Conservation (phyloP, 2,888 invertebrate species). For the Eristalis tenax region DNA sequence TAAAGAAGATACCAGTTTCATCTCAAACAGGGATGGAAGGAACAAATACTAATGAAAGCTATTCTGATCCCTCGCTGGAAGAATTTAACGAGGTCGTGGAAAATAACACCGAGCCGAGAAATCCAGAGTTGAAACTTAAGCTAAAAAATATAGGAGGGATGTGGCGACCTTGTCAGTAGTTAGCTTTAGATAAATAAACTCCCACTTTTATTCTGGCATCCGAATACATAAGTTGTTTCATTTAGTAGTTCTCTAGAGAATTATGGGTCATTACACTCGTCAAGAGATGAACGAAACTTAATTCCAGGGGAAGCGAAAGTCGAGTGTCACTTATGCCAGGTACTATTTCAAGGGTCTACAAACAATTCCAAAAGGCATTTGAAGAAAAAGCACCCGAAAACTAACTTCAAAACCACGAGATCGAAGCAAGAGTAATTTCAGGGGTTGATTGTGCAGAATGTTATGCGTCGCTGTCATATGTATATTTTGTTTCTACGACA, state of each 20-base stretch:
- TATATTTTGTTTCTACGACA: too few species aligned
- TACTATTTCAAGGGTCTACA: too few species aligned
- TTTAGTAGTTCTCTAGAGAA: neutral
- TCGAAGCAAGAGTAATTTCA: too few species aligned
- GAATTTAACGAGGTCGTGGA: neutral
- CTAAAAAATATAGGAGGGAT: neutral
- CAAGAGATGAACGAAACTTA: too few species aligned
- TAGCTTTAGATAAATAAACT: neutral
- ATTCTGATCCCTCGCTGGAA: neutral
- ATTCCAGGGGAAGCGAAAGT: too few species aligned
- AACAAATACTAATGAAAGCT: neutral
- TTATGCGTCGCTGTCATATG: too few species aligned
- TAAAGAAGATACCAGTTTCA: constrained; percentile 7
- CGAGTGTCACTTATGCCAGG: too few species aligned
- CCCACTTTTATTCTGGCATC: neutral
- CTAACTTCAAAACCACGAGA: too few species aligned
- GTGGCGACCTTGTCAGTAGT: neutral
- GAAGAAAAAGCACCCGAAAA: too few species aligned
- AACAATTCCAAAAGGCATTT: too few species aligned
- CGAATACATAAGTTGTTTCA: neutral
- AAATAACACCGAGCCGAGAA: neutral
- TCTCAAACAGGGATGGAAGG: neutral
- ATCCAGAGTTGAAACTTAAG: neutral
- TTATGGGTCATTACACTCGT: neutral
- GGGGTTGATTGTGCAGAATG: too few species aligned